These are phyloP conservation scores for Chaetophractus vellerosus DNA, from an alignment of 2,797 vertebrate species.

Conservation along the genomic window DNA sequence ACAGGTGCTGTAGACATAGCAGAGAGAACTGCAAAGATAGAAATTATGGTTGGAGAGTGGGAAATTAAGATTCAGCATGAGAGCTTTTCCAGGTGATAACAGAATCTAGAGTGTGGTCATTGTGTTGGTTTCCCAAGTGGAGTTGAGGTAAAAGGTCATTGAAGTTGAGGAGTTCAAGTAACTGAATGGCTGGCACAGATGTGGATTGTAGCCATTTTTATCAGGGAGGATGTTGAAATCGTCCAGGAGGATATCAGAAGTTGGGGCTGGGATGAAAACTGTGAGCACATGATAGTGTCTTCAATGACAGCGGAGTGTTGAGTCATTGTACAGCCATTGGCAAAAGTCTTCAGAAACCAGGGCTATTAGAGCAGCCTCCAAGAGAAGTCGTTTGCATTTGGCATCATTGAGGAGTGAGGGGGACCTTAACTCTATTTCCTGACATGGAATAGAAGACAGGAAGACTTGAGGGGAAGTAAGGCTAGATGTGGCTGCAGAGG, in stretches of 20 bases:
- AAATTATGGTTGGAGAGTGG: constrained; percentile 3
- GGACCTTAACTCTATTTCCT: background rate
- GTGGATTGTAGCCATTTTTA: background rate
- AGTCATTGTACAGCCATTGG: background rate
- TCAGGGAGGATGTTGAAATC: constrained; percentile 42
- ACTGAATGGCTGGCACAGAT: background rate
- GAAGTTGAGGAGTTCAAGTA: constrained; percentile 27
- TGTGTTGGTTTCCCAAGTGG: background rate
- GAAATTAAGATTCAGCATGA: background rate
- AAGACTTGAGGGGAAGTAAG: background rate
- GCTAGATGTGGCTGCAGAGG: constrained; percentile 10
- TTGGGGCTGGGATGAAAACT: background rate
- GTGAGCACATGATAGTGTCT: background rate
- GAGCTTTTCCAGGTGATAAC: background rate
- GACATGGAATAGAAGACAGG: background rate
- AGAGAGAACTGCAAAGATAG: constrained; percentile 21
- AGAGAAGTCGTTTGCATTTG: background rate
- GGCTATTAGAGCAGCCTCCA: background rate
- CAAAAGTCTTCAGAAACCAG: background rate
- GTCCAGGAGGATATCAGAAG: constrained; percentile 5
- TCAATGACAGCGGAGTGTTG: background rate
- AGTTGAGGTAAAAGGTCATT: background rate
- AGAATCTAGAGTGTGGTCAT: background rate
- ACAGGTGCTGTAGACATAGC: background rate
- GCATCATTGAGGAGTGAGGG: background rate